These are phyloP conservation scores for Hemistola chrysoprasaria DNA, from an alignment of 2,888 invertebrate species.

Conservation along the genomic window DNA sequence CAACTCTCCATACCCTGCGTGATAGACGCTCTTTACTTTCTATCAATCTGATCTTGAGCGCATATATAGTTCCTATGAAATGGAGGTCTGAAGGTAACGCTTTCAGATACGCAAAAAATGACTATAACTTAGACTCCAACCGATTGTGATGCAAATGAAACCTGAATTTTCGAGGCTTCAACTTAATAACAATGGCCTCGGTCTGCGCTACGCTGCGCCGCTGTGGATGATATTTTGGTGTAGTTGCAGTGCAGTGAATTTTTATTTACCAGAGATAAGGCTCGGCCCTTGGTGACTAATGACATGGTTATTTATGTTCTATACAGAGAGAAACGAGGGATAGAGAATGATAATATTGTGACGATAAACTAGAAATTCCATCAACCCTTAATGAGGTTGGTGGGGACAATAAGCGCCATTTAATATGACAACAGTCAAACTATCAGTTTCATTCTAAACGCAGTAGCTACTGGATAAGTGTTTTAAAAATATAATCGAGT, in stretches of 20 bases:
- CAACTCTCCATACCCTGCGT: slow-evolving; percentile 41
- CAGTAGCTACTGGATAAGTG: slow-evolving; percentile 5
- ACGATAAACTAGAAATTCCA: slow-evolving; percentile 59
- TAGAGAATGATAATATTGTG: slow-evolving; percentile 58
- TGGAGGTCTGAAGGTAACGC: too few species aligned
- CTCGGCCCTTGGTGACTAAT: slow-evolving; percentile 61
- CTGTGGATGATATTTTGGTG: slow-evolving; percentile 44
- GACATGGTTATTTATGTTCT: slow-evolving; percentile 57
- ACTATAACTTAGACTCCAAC: too few species aligned
- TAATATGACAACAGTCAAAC: slow-evolving; percentile 7
- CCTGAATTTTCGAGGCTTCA: slow-evolving; percentile 2
- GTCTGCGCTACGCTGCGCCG: too few species aligned
- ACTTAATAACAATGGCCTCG: slow-evolving; percentile 16
- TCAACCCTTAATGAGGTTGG: slow-evolving; percentile 49
- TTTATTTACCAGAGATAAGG: slow-evolving; percentile 56
- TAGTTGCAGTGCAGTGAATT: slow-evolving; percentile 39
- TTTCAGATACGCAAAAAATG: too few species aligned
- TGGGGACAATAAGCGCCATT: slow-evolving; percentile 34
- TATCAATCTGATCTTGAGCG: slow-evolving; percentile 5
- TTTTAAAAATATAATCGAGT: neutral
- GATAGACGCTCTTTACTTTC: slow-evolving; percentile 13
- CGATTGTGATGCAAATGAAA: slow-evolving; percentile 1
- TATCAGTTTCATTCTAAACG: slow-evolving; percentile 52
- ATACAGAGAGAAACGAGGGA: slow-evolving; percentile 55
- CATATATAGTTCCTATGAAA: too few species aligned